Evolutionary conservation across 30 jellyfish, hydroid and myxozoan species (phyloP), one percentile per base, ranked within the genome.

Genomic region (Chrysaora quinquecirrha): DNA sequence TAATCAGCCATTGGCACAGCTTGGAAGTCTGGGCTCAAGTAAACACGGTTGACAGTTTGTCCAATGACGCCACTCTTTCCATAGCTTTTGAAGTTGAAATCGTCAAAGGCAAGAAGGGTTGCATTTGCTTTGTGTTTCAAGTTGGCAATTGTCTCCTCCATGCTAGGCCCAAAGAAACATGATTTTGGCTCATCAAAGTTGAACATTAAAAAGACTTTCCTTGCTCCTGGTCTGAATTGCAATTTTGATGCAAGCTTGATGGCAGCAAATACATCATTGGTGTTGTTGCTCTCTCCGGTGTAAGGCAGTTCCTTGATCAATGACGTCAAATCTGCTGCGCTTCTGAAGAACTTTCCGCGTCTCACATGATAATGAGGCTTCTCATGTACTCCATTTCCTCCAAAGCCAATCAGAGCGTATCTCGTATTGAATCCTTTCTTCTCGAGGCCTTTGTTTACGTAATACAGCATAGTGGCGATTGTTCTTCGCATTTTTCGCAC

Each of bases 151-250:
- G 97, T 87, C 72, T 94, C 99, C 48, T 73, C 96, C 48, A 80
- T 54, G 16, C 96, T 63, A 24, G 96, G 87, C 27, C 98, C 98
- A 54, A 71, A 78, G 75, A 73, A 62, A 19, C 77, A 30, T n/a
- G 97, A 80, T 75, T 62, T 84, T 70, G 48, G 80, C 30, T 48
- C 78, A 31, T 82, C 97, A 25, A 82, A 70, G 90, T 89, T 89
- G 87, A 64, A 78, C 32, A 94, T 64, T 38, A 94, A 52, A 89
- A 94, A 88, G 29, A 94, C 83, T 27, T 83, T 76, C 20, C 89
- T 63, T 43, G 99, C 97, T 30, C 96, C 97, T 6, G 99, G 95
- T 68, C 99, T 91, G 96, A 86, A 88, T n/a, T 70, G 35, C 68
- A 94, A 78, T 30, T 60, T 49, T 2, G 99, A 76, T 56, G 96